phyloP scores from a whole-genome alignment of 2,888 invertebrate species.

The Erebia ligea region DNA sequence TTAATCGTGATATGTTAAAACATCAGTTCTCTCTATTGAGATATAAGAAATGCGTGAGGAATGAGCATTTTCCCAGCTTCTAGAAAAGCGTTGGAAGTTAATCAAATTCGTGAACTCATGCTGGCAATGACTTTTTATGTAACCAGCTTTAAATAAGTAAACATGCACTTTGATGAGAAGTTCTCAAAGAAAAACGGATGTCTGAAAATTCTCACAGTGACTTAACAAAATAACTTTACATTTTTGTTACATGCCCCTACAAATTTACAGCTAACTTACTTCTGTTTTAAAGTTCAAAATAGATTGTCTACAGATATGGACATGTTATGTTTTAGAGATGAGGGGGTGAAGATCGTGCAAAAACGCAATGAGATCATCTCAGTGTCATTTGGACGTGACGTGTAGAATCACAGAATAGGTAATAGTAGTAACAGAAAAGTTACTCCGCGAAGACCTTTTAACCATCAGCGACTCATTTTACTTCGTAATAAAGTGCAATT shows the following conservation, averaged over 20 bases:
- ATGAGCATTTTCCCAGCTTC: too few species aligned
- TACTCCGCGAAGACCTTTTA: too few species aligned
- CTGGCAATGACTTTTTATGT: background rate
- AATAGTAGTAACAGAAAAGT: too few species aligned
- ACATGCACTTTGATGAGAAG: background rate
- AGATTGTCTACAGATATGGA: background rate
- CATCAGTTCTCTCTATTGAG: too few species aligned
- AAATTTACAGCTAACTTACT: constrained; percentile 32
- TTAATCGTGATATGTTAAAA: too few species aligned
- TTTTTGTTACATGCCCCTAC: background rate
- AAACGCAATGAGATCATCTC: constrained; percentile 77
- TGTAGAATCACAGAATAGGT: too few species aligned
- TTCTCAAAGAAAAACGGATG: constrained; percentile 34
- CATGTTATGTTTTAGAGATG: constrained; percentile 31
- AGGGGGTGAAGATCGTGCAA: constrained; percentile 61
- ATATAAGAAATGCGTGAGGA: too few species aligned
- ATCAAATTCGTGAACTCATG: too few species aligned
- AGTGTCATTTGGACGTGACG: constrained; percentile 65
- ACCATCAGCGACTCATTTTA: too few species aligned
- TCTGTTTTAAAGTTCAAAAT: constrained; percentile 17
- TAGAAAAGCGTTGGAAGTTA: too few species aligned
- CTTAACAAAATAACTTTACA: constrained; percentile 20
- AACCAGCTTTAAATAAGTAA: constrained; percentile 2
- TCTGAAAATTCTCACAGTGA: constrained; percentile 50
- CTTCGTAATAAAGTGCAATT: too few species aligned